Base-by-base conservation (phyloP, 2,113 vertebrate genomes). In the Diglossa brunneiventris region DNA sequence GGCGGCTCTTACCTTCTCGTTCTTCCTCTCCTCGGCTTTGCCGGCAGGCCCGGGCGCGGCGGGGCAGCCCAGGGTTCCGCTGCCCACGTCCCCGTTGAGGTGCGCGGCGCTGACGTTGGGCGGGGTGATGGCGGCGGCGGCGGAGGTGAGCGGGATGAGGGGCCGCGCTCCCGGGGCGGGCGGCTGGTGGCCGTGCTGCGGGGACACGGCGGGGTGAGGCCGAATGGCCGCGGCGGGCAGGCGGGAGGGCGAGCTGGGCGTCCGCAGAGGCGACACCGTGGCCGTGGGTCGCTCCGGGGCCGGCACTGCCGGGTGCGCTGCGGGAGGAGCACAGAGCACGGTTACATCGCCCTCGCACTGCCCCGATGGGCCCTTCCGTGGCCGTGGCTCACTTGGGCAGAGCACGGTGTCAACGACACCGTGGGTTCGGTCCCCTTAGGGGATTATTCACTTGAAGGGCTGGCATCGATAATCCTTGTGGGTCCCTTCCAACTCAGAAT, bases 241-340 rank as follows among this genome's bases (percentile, higher is more conserved):
- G 90, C 98, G 99, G 26, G 98, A 99, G 2, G 99, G 99, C 13
- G 99, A 99, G 95, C 95, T 98, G 96, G 99, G 99, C 6, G 98
- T 98, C 76, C 98, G 98, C 90, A 99, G 97, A 3, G 99, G 99
- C 0, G 98, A 99, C 41, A 99, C 97, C 0, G 98, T 98, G 74
- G 98, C 98, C 0, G 98, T 97, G 37, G 99, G 99, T 11, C 99
- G 98, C 82, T 99, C 99, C 2, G 98, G 98, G 30, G 97, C 98
- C 42, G 98, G 98, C 70, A 97, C 97, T 1, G 98, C 96, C 30
- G 98, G 97, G 95, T 99, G 99, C 69, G 98, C 98, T 98, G 97
- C 30, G 66, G 81, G 61, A 73, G 66, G 55, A 90, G n/a, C 42
- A 72, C 5, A 72, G 24, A 88, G 46, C 70, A 16, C 11, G 4